Evolutionary conservation across 2,888 invertebrate species (phyloP), one percentile per base, ranked within the genome.

Genomic region (Trisateles emortualis): DNA sequence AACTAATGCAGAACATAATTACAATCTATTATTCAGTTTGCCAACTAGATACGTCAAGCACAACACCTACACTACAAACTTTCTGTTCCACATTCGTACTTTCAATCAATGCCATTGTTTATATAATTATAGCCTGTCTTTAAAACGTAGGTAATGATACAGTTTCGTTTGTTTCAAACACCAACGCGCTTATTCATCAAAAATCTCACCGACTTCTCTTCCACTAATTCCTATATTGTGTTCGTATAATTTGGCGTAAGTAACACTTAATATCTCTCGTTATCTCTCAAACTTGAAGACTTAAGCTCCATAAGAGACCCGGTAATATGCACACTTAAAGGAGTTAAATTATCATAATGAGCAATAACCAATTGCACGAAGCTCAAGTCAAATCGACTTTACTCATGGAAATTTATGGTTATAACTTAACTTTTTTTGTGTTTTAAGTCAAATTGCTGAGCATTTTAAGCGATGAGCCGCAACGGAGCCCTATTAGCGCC

Each of bases 281-380:
- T 83, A 84, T 80, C 79, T 79, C 59, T n/a, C 56, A 74, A 75
- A 76, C 61, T 69, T 70, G 52, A 70, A 72, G 65, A 44, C 52
- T 59, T 69, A 69, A 59, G 49, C 71, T 71, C 78, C 80, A 58
- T 69, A 66, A 55, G 57, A 56, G 78, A 79, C 79, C n/a, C 76
- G 78, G 81, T 77, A 82, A 79, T 77, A 74, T 70, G 67, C 57
- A 68, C 69, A 68, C 74, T 78, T 78, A 80, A 84, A 80, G 76
- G 72, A 43, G 66, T 59, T 72, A 78, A 86, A 91, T 90, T 90
- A 90, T 81, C 80, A 82, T 90, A 90, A 91, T 90, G 83, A 89
- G 87, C 77, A 86, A 86, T 87, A 84, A 83, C 84, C 84, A 86
- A 88, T 87, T 84, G 88, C 87, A 87, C 85, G 88, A 87, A 87